phyloP scores from a whole-genome alignment of 53 echinoderm and acorn worm species.

The Crossaster papposus region DNA sequence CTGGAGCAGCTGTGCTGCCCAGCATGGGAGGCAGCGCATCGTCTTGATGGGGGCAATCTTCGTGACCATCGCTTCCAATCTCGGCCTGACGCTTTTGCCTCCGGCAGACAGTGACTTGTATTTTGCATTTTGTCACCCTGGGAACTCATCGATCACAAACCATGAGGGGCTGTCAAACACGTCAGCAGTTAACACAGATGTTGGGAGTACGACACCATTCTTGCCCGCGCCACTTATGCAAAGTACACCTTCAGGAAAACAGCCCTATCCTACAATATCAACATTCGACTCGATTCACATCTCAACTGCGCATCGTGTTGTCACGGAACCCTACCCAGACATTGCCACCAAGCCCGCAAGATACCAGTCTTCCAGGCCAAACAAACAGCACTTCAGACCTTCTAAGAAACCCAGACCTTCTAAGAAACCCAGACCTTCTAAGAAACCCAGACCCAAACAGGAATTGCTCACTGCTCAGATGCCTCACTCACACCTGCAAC shows the following conservation, averaged over 20 bases:
- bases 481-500: background rate
- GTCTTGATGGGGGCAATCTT: slow-evolving; percentile 75
- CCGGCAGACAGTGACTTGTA: slow-evolving; percentile 55
- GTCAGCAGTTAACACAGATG: slow-evolving; percentile 9
- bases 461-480: background rate
- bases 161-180: background rate
- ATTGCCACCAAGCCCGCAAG: background rate
- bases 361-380: background rate
- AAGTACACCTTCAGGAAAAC: background rate
- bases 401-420: background rate
- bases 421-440: background rate
- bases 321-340: background rate
- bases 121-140: slow-evolving; percentile 45
- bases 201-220: background rate
- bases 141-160: background rate
- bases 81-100: slow-evolving; percentile 78
- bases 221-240: background rate
- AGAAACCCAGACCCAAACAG: background rate
- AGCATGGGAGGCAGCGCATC: slow-evolving; percentile 65
- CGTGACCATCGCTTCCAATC: slow-evolving; percentile 65
- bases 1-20: slow-evolving; percentile 70
- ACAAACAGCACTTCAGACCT: slow-evolving; percentile 9
- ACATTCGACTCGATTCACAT: background rate
- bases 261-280: background rate
- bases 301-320: background rate